Percentiles rank a stretch among this genome's conserved stretches.
Evolutionary conservation across 2,113 vertebrate species (phyloP).

Genomic region (Anarhynchus alexandrinus): DNA sequence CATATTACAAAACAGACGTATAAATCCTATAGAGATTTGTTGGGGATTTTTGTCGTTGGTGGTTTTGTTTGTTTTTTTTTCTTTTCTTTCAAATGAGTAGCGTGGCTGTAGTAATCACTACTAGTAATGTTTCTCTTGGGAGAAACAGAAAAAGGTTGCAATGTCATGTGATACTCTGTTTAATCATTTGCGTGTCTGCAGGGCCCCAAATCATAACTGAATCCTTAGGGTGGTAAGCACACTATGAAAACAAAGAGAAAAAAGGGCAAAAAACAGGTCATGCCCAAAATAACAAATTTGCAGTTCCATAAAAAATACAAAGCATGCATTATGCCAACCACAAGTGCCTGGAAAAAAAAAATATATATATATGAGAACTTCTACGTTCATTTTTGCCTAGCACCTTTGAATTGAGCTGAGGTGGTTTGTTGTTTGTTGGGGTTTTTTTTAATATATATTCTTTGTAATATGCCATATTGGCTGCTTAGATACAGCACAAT

Average conservation of each 20-base stretch:
- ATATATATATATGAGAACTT: not conserved
- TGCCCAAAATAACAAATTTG: not conserved
- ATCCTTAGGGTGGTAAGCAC: not conserved
- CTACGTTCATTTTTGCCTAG: not conserved
- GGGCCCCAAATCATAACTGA: not conserved
- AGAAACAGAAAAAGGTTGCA: not conserved
- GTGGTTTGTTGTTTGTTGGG: too few species aligned
- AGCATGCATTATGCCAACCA: not conserved
- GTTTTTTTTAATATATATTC: not conserved
- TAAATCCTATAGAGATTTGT: not conserved
- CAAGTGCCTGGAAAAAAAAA: not conserved
- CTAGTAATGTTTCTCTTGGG: not conserved
- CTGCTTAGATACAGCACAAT: slow-evolving; percentile 29
- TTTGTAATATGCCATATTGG: slow-evolving; percentile 4
- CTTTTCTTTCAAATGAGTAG: not conserved
- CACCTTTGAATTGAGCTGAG: not conserved
- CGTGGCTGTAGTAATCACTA: not conserved
- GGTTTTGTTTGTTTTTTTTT: not conserved
- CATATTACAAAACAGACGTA: not conserved
- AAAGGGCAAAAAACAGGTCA: not conserved
- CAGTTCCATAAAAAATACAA: not conserved
- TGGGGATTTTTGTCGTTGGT: not conserved
- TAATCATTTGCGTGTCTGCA: slow-evolving; percentile 12
- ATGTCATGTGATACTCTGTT: not conserved
- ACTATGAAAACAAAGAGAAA: not conserved